Conservation (phyloP, 1,140 invertebrate genomes). For the Cydia fagiglandana region DNA sequence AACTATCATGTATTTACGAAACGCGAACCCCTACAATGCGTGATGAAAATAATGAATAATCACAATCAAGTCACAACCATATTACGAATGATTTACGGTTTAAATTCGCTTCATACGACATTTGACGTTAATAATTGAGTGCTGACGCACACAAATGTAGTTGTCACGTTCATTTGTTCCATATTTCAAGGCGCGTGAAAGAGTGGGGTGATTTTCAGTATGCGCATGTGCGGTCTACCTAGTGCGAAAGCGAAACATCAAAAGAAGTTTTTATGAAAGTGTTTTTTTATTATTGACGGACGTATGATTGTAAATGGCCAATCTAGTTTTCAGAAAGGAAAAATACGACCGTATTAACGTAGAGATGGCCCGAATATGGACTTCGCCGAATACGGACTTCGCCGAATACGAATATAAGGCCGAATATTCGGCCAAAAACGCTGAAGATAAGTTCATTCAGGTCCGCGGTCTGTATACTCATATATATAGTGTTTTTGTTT, state of each 20-base stretch:
- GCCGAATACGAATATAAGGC: too few species aligned
- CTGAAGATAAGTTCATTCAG: too few species aligned
- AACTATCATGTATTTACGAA: constrained; percentile 52
- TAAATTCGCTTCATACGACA: constrained; percentile 38
- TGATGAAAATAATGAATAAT: constrained; percentile 54
- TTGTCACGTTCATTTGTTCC: constrained; percentile 51
- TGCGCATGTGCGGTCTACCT: constrained; percentile 55
- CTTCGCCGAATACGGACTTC: too few species aligned
- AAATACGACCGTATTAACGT: constrained; percentile 2
- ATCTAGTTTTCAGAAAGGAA: constrained; percentile 11
- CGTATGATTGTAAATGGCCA: constrained; percentile 9
- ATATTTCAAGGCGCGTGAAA: constrained; percentile 38
- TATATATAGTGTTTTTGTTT: too few species aligned
- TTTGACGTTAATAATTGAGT: constrained; percentile 50
- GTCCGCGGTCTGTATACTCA: too few species aligned
- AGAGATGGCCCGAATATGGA: too few species aligned
- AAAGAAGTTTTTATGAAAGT: constrained; percentile 37
- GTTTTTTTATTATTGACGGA: constrained; percentile 20
- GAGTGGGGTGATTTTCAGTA: constrained; percentile 36
- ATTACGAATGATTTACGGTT: constrained; percentile 42
- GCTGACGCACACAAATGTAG: constrained; percentile 48
- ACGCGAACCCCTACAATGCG: constrained; percentile 48
- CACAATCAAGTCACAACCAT: constrained; percentile 46
- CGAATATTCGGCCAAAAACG: too few species aligned
- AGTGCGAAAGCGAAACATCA: constrained; percentile 41